Evolutionary conservation across 2,888 invertebrate genomes (phyloP).

Genomic region (Alcis repandata): DNA sequence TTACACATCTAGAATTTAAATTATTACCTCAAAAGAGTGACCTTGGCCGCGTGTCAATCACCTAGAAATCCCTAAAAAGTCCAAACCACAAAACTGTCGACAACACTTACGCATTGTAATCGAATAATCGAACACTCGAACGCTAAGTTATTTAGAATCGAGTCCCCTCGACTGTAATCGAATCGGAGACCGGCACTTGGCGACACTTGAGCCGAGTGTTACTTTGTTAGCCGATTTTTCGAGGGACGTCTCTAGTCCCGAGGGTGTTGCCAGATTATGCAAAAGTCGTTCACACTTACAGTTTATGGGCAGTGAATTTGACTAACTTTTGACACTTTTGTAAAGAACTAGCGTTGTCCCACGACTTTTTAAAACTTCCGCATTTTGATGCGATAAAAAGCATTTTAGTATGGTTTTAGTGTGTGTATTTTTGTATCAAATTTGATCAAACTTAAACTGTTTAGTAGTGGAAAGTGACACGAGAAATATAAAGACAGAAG

Average conservation of each 20-base stretch:
- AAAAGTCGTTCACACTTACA: conserved; percentile 63
- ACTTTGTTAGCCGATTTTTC: conserved; percentile 83
- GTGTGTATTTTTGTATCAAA: too few species aligned
- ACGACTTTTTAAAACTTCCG: background rate
- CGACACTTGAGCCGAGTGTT: conserved; percentile 79
- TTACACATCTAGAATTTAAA: conserved; percentile 29
- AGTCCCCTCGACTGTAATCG: conserved; percentile 79
- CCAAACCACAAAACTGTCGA: conserved; percentile 63
- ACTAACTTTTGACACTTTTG: conserved; percentile 42
- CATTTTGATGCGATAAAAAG: background rate
- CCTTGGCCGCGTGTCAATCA: conserved; percentile 51
- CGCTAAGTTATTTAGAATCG: conserved; percentile 80
- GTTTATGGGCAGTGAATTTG: conserved; percentile 57
- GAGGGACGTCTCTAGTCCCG: conserved; percentile 57
- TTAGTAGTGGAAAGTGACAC: too few species aligned
- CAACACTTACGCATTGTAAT: conserved; percentile 80
- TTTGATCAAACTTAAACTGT: too few species aligned
- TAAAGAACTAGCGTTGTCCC: background rate
- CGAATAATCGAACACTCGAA: conserved; percentile 82
- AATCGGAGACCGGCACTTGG: conserved; percentile 82
- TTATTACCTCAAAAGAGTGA: conserved; percentile 12
- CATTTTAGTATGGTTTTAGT: too few species aligned
- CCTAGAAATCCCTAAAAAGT: conserved; percentile 53
- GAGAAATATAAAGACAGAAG: too few species aligned
- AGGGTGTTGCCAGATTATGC: conserved; percentile 69